Evolutionary conservation across 2,888 invertebrate species (phyloP).

Genomic region (Odontomyia ornata): DNA sequence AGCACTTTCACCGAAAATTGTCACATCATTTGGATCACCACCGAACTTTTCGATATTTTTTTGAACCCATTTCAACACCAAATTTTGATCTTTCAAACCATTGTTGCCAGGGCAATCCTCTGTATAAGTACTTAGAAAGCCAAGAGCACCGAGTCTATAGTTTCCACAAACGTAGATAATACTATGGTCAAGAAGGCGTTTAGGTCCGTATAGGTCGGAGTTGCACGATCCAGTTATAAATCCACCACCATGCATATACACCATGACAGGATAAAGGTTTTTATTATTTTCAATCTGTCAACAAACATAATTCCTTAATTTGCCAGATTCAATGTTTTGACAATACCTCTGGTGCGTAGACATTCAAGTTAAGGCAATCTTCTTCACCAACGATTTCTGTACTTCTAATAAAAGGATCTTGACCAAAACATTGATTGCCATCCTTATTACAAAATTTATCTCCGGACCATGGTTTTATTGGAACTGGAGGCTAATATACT

Average conservation of each 20-base stretch:
- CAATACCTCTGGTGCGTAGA: conserved; percentile 65
- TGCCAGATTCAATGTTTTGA: not conserved
- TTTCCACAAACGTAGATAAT: conserved; percentile 59
- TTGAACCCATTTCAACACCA: conserved; percentile 47
- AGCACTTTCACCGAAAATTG: conserved; percentile 16
- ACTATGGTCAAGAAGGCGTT: conserved; percentile 58
- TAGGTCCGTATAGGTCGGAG: conserved; percentile 59
- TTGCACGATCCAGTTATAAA: conserved; percentile 67
- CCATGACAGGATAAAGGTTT: conserved; percentile 57
- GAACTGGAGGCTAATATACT: conserved; percentile 70
- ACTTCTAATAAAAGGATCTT: conserved; percentile 74
- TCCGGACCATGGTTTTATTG: conserved; percentile 71
- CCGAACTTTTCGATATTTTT: conserved; percentile 46
- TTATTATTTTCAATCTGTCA: not conserved
- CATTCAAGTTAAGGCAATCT: conserved; percentile 85
- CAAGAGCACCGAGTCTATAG: conserved; percentile 58
- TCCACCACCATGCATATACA: conserved; percentile 64
- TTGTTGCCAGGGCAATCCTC: conserved; percentile 45
- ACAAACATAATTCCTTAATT: not conserved
- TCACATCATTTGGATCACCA: conserved; percentile 40
- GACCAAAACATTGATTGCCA: conserved; percentile 78
- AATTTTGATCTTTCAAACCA: conserved; percentile 48
- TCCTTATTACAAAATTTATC: conserved; percentile 72
- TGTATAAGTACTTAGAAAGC: conserved; percentile 50
- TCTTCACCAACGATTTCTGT: conserved; percentile 75